Evolutionary conservation across 2,888 invertebrate genomes (phyloP), one percentile per base, ranked within the genome.

Genomic region (Sarcophaga rosellei): DNA sequence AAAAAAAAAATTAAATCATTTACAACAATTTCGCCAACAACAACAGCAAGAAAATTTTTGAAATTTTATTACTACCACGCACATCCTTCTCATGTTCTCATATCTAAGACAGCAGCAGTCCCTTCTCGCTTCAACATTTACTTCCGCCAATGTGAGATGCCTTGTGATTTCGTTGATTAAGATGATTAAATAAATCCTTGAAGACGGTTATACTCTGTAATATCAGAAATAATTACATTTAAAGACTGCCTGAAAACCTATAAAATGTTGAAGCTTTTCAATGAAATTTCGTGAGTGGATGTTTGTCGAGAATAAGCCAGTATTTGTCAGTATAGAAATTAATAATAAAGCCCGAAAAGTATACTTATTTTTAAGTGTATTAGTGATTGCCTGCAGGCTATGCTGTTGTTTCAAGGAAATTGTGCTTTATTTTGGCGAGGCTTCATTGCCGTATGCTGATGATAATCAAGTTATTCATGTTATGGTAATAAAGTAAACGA

Each of bases 161-260:
- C 17, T 57, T 78, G 47, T 81, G 17, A 25, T 77, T 72, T 35
- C 69, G 59, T 62, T 86, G 80, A 74, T 83, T 80, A 86, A 86
- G 63, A 73, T 80, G 66, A 77, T 83, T 80, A 76, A 80, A 77
- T 76, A 83, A 77, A 61, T 79, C 68, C 66, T 75, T 57, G 12
- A 53, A 53, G 35, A 35, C 35, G 35, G 8, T 35, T 53, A 73
- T 86, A 73, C 72, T 53, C 62, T 74, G 63, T 25, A 20, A 69
- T 45, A 77, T 68, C 72, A 63, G 59, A 83, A 82, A 76, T 79
- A 81, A 74, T 86, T 80, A 70, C 76, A 83, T 86, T 85, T 79
- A 63, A 81, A 68, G 70, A 72, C 77, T 74, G 76, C 82, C 76
- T 83, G 73, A 77, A 79, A 86, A 63, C 73, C 73, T 74, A 73